Base-by-base conservation (phyloP, 2,888 invertebrate genomes). In the Escarpia spicata region DNA sequence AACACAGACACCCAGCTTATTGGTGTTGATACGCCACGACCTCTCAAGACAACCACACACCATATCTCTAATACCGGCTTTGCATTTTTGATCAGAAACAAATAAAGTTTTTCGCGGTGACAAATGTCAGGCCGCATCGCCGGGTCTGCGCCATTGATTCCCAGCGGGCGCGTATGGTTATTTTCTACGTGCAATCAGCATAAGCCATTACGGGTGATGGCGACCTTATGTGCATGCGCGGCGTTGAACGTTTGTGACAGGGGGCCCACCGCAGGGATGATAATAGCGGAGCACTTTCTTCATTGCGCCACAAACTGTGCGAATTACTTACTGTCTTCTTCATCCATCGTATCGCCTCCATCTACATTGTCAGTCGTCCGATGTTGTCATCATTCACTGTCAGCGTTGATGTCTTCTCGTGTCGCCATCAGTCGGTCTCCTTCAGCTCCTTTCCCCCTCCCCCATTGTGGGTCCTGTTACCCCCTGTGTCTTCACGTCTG, bases 41-140 rank as follows among this genome's bases (percentile, higher is more conserved):
- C 60, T 26, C 75, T 15, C 75, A 75, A 26, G 75, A 75, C 75
- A 75, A n/a, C 75, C 6, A 3, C n/a, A 75, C 75, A 75, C 75
- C 75, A 75, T 75, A 75, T 75, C 75, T 75, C 26, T 75, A 75
- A 75, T 75, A 75, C 75, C n/a, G 75, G 75, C 75, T 75, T 75
- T 75, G 75, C 75, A 75, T 75, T 75, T 75, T 75, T 75, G 75
- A 75, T 75, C 75, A 75, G 75, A 75, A 75, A 75, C 75, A 75
- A 75, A 75, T 75, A 75, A 75, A 75, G 75, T 75, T 75, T 75
- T 75, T 75, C 75, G 75, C 75, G 19, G 75, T 75, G 75, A 75
- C 75, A 75, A 75, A 75, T 75, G 75, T 75, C 75, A 75, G 75
- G 75, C 75, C 75, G 75, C 75, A 19, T 26, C 19, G 26, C 15